Conservation (phyloP, 2,113 vertebrate genomes). For the Gracilinanus agilis region DNA sequence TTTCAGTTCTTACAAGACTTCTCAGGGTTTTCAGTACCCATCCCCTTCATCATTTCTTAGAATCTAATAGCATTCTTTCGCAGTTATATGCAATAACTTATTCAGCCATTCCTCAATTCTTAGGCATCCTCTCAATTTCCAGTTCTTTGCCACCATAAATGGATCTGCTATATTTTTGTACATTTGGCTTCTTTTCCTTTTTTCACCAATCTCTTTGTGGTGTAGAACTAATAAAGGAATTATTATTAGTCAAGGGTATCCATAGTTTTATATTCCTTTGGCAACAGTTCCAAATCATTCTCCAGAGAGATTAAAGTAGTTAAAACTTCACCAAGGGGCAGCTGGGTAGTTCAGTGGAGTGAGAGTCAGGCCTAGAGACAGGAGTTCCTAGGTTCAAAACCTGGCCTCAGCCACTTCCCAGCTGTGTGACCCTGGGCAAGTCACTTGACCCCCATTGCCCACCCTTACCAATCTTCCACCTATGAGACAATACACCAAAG, state of each 20-base stretch:
- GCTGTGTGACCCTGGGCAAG: too few species aligned
- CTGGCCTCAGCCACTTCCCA: too few species aligned
- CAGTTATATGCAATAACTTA: background rate
- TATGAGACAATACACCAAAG: too few species aligned
- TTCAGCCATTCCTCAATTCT: background rate
- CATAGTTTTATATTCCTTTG: background rate
- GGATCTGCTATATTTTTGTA: background rate
- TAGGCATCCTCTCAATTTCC: background rate
- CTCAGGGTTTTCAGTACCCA: background rate
- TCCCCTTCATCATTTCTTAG: background rate
- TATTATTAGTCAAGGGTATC: background rate
- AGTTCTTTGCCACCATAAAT: background rate
- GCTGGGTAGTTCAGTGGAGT: too few species aligned
- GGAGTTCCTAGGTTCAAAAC: too few species aligned
- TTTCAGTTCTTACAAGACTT: background rate
- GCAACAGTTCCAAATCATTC: background rate
- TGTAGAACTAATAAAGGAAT: background rate
- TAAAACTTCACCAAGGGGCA: too few species aligned
- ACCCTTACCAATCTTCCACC: too few species aligned
- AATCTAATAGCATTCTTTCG: background rate
- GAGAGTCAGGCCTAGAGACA: too few species aligned
- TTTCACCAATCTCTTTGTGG: background rate
- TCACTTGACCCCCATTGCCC: too few species aligned
- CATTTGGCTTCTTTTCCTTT: background rate
- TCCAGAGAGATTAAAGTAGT: background rate